A percentile compares a stretch with the other conserved stretches of the same genome.
phyloP scores from a whole-genome alignment of 2,113 vertebrate species.

The Oncorhynchus keta region DNA sequence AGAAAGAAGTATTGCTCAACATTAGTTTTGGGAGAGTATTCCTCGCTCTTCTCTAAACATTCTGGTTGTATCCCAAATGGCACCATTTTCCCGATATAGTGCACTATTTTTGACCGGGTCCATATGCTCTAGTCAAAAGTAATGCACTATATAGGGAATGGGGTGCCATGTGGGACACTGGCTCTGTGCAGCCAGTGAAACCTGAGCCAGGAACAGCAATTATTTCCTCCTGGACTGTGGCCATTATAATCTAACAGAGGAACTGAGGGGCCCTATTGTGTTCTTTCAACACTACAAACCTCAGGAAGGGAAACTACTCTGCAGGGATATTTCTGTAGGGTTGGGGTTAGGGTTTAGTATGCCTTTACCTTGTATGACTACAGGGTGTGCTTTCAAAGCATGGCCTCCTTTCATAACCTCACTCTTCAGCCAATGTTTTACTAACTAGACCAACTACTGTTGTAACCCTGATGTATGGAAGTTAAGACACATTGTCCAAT shows the following conservation, averaged over 20 bases:
- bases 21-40: too few relatives aligned
- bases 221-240: not conserved
- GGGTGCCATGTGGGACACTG: too few relatives aligned
- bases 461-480: too few relatives aligned
- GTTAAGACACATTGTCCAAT: too few relatives aligned
- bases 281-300: constrained; percentile 1
- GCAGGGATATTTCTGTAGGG: too few relatives aligned
- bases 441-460: too few relatives aligned
- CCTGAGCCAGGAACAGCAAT: constrained; percentile 12
- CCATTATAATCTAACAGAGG: not conserved
- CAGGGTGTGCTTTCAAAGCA: not conserved
- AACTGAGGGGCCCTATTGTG: not conserved
- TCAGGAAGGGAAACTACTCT: not conserved
- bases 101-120: too few relatives aligned
- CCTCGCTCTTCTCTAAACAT: not conserved
- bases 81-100: too few relatives aligned
- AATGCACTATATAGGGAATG: too few relatives aligned
- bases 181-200: not conserved
- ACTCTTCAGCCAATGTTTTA: not conserved
- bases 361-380: not conserved
- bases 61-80: too few relatives aligned
- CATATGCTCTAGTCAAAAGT: too few relatives aligned
- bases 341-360: not conserved
- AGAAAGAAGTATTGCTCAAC: too few relatives aligned
- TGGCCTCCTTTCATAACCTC: not conserved